These are phyloP conservation scores for Perithous albicinctus DNA, from an alignment of 2,888 invertebrate genomes.

Conservation along the genomic window DNA sequence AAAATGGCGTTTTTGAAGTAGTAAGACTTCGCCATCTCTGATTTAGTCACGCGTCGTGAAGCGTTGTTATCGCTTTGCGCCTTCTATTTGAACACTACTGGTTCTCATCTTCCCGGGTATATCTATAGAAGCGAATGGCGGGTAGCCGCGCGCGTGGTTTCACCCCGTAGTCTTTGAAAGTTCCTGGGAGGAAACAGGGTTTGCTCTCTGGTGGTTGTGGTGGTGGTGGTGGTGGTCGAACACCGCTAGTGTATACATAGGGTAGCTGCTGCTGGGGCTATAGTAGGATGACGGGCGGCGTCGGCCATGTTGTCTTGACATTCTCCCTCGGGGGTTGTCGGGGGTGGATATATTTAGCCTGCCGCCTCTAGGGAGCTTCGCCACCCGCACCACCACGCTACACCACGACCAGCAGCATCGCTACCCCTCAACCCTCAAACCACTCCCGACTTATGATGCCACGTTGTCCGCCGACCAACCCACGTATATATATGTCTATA, in stretches of 20 bases:
- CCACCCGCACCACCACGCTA: slow-evolving; percentile 63
- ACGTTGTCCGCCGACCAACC: slow-evolving; percentile 80
- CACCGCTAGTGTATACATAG: slow-evolving; percentile 80
- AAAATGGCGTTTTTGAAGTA: neutral
- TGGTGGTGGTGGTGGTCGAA: slow-evolving; percentile 74
- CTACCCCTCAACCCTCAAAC: slow-evolving; percentile 76
- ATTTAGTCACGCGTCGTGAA: slow-evolving; percentile 24
- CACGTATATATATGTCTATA: slow-evolving; percentile 5
- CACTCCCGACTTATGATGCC: slow-evolving; percentile 83
- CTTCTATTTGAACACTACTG: slow-evolving; percentile 44
- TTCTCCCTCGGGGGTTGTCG: slow-evolving; percentile 80
- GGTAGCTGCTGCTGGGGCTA: slow-evolving; percentile 74
- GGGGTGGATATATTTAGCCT: slow-evolving; percentile 85
- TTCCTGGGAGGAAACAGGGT: slow-evolving; percentile 63
- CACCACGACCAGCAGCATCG: slow-evolving; percentile 58
- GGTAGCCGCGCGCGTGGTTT: slow-evolving; percentile 45
- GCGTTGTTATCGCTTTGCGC: slow-evolving; percentile 43
- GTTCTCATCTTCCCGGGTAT: slow-evolving; percentile 14
- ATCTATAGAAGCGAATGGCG: slow-evolving; percentile 16
- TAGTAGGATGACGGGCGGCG: slow-evolving; percentile 83
- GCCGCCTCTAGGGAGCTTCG: slow-evolving; percentile 82
- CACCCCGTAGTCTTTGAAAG: slow-evolving; percentile 55
- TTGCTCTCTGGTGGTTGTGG: slow-evolving; percentile 33
- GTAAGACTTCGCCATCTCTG: neutral
- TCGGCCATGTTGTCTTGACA: slow-evolving; percentile 85